Evolutionary conservation across 2,888 invertebrate species (phyloP).

Genomic region (Galeruca laticollis): DNA sequence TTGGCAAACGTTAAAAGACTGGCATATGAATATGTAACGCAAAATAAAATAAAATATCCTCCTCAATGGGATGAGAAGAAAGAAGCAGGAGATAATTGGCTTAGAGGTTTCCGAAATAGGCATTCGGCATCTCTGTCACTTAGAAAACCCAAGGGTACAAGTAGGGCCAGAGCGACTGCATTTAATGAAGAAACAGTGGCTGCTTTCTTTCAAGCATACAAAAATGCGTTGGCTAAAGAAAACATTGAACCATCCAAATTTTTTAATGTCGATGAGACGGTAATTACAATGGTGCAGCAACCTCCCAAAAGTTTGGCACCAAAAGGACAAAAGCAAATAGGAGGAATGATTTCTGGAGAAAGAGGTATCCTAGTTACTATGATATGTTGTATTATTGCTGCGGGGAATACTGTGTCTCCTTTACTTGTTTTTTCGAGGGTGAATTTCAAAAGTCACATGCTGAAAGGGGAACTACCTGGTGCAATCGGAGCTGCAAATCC

Average conservation of each 20-base stretch:
- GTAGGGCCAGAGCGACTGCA: neutral
- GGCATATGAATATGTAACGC: neutral
- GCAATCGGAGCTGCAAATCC: no score
- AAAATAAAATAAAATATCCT: neutral
- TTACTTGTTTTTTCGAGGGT: no score
- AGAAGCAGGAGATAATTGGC: no score
- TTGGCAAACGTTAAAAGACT: neutral
- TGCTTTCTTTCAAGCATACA: neutral
- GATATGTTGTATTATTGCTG: conserved; percentile 1
- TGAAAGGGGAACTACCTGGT: no score
- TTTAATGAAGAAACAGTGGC: neutral
- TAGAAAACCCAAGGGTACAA: conserved; percentile 10
- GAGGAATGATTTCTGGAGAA: no score
- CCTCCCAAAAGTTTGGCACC: no score
- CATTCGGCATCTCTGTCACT: conserved; percentile 7
- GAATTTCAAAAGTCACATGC: no score
- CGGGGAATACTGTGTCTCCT: neutral
- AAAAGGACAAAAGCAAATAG: no score
- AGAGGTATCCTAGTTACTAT: no score
- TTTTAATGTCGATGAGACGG: neutral
- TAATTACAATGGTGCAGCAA: no score
- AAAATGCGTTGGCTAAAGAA: conserved; percentile 13
- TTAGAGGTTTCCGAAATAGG: conserved; percentile 1
- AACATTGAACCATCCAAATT: neutral
- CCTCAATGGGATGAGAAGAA: neutral